Evolutionary conservation across 2,888 invertebrate species (phyloP).

Genomic region (Agrotis segetum): DNA sequence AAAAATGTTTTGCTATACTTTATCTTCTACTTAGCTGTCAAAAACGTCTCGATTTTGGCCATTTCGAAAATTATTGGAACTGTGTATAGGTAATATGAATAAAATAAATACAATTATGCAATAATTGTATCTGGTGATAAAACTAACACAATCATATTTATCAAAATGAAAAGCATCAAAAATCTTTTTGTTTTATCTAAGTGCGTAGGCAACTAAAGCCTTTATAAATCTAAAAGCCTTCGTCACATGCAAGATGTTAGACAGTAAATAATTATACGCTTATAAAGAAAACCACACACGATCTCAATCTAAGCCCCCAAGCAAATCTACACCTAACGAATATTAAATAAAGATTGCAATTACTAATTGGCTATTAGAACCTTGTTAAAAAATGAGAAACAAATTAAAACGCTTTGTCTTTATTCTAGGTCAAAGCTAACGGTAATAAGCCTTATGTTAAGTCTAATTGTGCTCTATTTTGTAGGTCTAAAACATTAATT

Average conservation of each 20-base stretch:
- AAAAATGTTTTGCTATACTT: background rate
- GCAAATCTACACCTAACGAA: constrained; percentile 43
- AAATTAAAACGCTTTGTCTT: constrained; percentile 60
- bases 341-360: constrained; percentile 51
- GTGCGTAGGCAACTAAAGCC: background rate
- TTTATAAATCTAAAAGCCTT: constrained; percentile 2
- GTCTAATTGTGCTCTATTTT: constrained; percentile 52
- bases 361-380: constrained; percentile 46
- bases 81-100: too few species aligned
- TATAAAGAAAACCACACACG: constrained; percentile 22
- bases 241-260: background rate
- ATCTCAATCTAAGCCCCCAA: constrained; percentile 13
- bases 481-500: constrained; percentile 50
- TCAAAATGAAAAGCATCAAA: background rate
- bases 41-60: too few species aligned
- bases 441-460: constrained; percentile 55
- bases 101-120: too few species aligned
- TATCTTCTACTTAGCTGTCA: background rate
- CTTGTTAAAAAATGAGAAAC: constrained; percentile 34
- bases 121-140: background rate
- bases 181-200: background rate
- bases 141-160: background rate
- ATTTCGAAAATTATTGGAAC: too few species aligned
- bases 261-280: constrained; percentile 2
- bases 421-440: constrained; percentile 61